A percentile compares a stretch with the other conserved stretches of the same genome.
Evolutionary conservation across 2,888 invertebrate genomes (phyloP).

Genomic region (Drosophila meridionalis): DNA sequence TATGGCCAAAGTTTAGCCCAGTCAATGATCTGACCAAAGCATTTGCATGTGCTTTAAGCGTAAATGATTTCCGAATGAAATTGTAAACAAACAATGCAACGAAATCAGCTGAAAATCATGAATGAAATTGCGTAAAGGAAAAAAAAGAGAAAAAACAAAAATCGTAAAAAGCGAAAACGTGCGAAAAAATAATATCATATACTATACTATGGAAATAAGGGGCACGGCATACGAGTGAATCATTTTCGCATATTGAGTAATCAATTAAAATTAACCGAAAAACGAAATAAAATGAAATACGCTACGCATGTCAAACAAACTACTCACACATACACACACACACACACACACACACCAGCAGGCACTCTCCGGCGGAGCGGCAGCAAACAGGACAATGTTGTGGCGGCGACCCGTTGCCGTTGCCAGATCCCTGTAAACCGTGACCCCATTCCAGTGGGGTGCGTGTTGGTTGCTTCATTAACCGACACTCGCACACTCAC

Average conservation of each 20-base stretch:
- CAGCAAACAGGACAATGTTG: conserved; percentile 47
- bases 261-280: conserved; percentile 82
- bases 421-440: conserved; percentile 31
- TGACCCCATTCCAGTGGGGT: conserved; percentile 78
- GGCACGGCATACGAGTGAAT: conserved; percentile 49
- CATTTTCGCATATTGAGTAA: conserved; percentile 74
- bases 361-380: conserved; percentile 14
- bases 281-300: conserved; percentile 65
- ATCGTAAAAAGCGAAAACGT: conserved; percentile 64
- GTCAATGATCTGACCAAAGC: conserved; percentile 40
- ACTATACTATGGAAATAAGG: conserved; percentile 27
- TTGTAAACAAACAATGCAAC: conserved; percentile 33
- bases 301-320: conserved; percentile 55
- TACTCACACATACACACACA: conserved; percentile 35
- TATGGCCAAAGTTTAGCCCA: conserved; percentile 57
- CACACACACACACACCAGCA: conserved; percentile 2
- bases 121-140: conserved; percentile 62
- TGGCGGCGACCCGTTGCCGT: conserved; percentile 23
- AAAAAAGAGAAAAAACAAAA: conserved; percentile 7
- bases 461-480: conserved; percentile 74
- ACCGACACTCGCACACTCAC: conserved; percentile 46
- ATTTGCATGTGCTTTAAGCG: conserved; percentile 20
- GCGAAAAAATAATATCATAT: conserved; percentile 44
- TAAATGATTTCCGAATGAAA: conserved; percentile 9
- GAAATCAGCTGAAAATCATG: conserved; percentile 66